phyloP scores from a whole-genome alignment of 2,888 invertebrate genomes.

The Colostygia pectinataria region DNA sequence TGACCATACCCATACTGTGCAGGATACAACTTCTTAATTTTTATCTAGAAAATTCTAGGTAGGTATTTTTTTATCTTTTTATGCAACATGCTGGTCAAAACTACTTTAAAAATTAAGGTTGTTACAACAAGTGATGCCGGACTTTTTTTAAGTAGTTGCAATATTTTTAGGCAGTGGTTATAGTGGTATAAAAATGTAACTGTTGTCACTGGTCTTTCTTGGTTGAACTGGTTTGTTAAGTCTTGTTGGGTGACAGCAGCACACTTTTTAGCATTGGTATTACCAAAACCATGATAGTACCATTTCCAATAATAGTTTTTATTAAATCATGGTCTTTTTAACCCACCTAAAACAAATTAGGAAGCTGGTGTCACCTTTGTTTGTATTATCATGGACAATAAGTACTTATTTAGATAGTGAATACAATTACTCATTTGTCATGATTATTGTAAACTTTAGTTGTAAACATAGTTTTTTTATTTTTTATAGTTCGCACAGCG shows the following conservation, averaged over 20 bases:
- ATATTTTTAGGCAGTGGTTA: too few species aligned
- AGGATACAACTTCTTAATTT: background rate
- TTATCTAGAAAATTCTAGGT: too few species aligned
- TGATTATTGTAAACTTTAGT: background rate
- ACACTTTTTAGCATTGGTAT: background rate
- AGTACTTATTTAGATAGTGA: constrained; percentile 17
- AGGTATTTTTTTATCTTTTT: background rate
- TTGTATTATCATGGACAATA: constrained; percentile 6
- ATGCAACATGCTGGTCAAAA: background rate
- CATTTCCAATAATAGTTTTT: background rate
- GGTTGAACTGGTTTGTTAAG: background rate
- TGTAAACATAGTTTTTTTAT: background rate
- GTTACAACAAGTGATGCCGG: too few species aligned
- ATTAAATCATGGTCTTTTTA: constrained; percentile 9
- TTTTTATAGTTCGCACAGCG: too few species aligned
- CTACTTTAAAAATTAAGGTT: too few species aligned
- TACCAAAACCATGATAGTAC: background rate
- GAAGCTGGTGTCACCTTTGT: constrained; percentile 9
- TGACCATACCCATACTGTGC: background rate
- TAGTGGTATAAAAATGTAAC: too few species aligned
- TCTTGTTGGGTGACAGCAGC: background rate
- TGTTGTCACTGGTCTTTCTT: background rate
- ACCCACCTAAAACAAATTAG: constrained; percentile 18
- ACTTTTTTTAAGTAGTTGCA: too few species aligned
- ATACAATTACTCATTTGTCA: constrained; percentile 11